These are phyloP conservation scores for Brienomyrus longianalis DNA, from an alignment of 2,113 vertebrate species.

Conservation along the genomic window DNA sequence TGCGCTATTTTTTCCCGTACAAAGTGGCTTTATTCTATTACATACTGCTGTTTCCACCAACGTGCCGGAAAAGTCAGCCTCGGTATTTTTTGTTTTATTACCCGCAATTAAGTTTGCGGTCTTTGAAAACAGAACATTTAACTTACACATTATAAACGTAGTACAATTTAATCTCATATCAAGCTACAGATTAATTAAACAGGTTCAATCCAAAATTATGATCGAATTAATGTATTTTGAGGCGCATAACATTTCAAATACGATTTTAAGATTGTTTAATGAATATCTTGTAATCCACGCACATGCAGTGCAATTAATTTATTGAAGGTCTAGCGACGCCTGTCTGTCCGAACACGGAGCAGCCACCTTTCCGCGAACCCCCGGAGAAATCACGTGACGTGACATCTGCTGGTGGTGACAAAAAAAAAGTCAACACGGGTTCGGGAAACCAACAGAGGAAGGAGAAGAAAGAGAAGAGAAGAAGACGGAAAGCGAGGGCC, in stretches of 20 bases:
- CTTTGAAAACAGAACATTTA: background rate
- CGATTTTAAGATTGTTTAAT: background rate
- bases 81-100: background rate
- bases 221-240: background rate
- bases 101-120: background rate
- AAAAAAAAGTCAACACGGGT: constrained; percentile 32
- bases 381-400: constrained; percentile 54
- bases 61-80: background rate
- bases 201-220: background rate
- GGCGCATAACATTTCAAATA: background rate
- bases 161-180: background rate
- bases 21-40: background rate
- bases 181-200: background rate
- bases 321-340: background rate
- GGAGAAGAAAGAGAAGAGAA: constrained; percentile 21
- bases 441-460: background rate
- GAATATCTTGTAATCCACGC: background rate
- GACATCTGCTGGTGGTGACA: constrained; percentile 51
- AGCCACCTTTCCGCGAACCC: constrained; percentile 22
- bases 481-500: constrained; percentile 33
- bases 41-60: background rate
- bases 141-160: background rate
- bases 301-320: background rate
- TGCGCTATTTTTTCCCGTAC: background rate
- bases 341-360: background rate